Evolutionary conservation across 2,888 invertebrate genomes (phyloP).

Genomic region (Linnaemya tessellans): DNA sequence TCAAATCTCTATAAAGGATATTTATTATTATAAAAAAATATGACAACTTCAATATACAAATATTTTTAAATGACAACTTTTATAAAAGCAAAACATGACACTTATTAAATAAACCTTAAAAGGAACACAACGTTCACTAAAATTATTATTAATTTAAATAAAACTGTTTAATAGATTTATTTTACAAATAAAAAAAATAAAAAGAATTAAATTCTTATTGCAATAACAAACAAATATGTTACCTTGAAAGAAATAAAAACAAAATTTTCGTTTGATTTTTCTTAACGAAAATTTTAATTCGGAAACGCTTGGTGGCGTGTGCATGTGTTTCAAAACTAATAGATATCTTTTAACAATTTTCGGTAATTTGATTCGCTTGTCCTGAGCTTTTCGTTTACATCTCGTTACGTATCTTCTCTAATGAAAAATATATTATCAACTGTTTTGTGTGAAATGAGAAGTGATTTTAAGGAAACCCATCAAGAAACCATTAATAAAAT

Average conservation of each 20-base stretch:
- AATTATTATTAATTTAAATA: not conserved
- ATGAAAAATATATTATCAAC: conserved; percentile 82
- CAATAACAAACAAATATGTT: not conserved
- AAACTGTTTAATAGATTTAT: conserved; percentile 15
- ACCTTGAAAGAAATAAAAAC: not conserved
- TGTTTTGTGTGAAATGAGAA: conserved; percentile 83
- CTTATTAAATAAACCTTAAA: conserved; percentile 36
- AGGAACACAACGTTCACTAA: conserved; percentile 15
- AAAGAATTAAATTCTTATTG: conserved; percentile 32
- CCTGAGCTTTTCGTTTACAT: not conserved
- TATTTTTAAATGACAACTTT: conserved; percentile 8
- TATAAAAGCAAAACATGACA: conserved; percentile 32
- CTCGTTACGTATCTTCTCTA: conserved; percentile 70
- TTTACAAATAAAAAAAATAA: not conserved
- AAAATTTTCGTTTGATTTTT: not conserved
- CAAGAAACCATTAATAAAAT: conserved; percentile 84
- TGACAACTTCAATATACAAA: conserved; percentile 10
- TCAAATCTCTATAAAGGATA: conserved; percentile 52
- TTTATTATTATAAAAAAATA: conserved; percentile 16
- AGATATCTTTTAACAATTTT: not conserved
- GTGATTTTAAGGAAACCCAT: conserved; percentile 83
- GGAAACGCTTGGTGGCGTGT: not conserved
- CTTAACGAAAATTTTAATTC: not conserved
- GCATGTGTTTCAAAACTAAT: conserved; percentile 1
- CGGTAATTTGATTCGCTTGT: not conserved